Percentiles rank a stretch among this genome's conserved stretches.
Evolutionary conservation across 1,140 invertebrate species (phyloP).

Genomic region (Aphidius gifuensis): DNA sequence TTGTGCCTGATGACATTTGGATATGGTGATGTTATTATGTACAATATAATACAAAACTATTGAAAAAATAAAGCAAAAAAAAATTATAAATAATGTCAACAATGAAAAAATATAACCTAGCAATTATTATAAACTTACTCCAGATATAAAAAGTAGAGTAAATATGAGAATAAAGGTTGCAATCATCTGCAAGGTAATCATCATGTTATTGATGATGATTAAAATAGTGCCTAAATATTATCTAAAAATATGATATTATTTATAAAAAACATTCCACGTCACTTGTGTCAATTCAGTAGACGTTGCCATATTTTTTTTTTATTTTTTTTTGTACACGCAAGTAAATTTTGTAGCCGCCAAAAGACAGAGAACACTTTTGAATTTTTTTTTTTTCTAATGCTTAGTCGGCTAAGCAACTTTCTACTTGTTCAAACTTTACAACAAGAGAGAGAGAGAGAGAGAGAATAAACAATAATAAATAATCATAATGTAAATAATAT

Average conservation of each 20-base stretch:
- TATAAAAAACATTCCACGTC: slow-evolving; percentile 21
- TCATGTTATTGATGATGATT: slow-evolving; percentile 5
- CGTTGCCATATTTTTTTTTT: no score
- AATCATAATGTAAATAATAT: no score
- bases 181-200: slow-evolving; percentile 17
- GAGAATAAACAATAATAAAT: no score
- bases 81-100: slow-evolving; percentile 11
- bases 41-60: slow-evolving; percentile 61
- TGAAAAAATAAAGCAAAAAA: slow-evolving; percentile 30
- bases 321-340: no score
- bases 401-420: no score
- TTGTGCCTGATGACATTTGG: slow-evolving; percentile 66
- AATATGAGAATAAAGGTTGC: slow-evolving; percentile 2
- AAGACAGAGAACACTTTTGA: no score
- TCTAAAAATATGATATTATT: neutral
- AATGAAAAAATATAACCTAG: slow-evolving; percentile 19
- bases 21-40: slow-evolving; percentile 63
- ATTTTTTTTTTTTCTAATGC: no score
- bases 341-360: no score
- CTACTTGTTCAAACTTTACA: no score
- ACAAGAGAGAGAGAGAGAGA: no score
- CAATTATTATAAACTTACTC: slow-evolving; percentile 17
- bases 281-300: slow-evolving; percentile 3
- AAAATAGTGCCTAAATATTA: neutral
- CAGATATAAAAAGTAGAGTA: neutral